These are phyloP conservation scores for Philopotamus ludificatus DNA, from an alignment of 1,140 invertebrate species.

Conservation along the genomic window DNA sequence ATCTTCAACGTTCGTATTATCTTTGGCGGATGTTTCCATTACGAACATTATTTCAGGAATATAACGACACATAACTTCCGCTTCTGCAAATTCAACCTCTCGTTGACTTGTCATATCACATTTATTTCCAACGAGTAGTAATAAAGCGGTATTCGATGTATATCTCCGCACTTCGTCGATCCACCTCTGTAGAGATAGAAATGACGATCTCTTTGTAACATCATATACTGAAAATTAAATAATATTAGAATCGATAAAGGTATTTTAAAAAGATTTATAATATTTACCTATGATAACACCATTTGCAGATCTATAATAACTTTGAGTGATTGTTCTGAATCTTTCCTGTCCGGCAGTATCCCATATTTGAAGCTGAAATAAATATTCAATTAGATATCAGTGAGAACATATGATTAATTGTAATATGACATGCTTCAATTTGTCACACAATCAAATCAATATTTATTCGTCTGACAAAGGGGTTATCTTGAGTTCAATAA, in stretches of 20 bases:
- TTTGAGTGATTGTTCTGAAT: constrained; percentile 90
- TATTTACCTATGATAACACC: constrained; percentile 79
- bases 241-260: no score
- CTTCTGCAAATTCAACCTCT: constrained; percentile 82
- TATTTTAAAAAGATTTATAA: neutral
- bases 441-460: no score
- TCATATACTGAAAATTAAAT: constrained; percentile 76
- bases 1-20: constrained; percentile 90
- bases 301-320: constrained; percentile 91
- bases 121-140: constrained; percentile 90
- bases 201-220: constrained; percentile 87
- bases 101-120: constrained; percentile 78
- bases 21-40: constrained; percentile 91
- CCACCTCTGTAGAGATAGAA: constrained; percentile 87
- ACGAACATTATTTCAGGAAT: constrained; percentile 80
- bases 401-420: constrained; percentile 1
- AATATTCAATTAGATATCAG: constrained; percentile 27
- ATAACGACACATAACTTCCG: constrained; percentile 79
- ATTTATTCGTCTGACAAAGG: no score
- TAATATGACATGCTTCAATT: neutral
- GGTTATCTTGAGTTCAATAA: no score
- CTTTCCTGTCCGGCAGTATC: constrained; percentile 92
- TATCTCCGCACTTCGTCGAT: constrained; percentile 92
- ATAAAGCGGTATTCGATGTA: constrained; percentile 85
- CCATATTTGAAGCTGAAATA: constrained; percentile 84